phyloP scores from a whole-genome alignment of 2,888 invertebrate genomes.

The Drosophila anceps region DNA sequence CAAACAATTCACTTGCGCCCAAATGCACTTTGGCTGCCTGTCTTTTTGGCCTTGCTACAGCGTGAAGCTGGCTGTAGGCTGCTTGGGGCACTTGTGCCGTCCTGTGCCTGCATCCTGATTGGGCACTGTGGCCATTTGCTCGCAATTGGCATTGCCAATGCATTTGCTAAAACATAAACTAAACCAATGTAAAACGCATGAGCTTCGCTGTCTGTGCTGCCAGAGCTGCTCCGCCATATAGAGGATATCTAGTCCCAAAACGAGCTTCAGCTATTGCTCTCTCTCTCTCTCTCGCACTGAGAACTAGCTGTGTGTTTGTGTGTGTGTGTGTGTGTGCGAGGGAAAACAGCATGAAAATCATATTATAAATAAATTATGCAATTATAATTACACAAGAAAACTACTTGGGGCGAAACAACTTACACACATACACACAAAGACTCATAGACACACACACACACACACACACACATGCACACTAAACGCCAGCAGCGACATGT shows the following conservation, averaged over 20 bases:
- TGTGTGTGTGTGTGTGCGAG: conserved; percentile 24
- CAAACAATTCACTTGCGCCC: conserved; percentile 57
- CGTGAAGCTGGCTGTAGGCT: background rate
- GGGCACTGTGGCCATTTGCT: conserved; percentile 23
- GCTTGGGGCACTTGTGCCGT: background rate
- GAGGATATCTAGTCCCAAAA: background rate
- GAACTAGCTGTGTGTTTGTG: background rate
- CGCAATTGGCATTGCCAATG: conserved; percentile 64
- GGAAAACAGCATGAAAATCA: conserved; percentile 80
- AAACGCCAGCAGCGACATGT: conserved; percentile 20
- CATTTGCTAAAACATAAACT: conserved; percentile 66
- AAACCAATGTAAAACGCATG: conserved; percentile 39
- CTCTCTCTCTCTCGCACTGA: too few relatives aligned
- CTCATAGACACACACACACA: background rate
- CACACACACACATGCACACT: conserved; percentile 15
- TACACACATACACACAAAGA: conserved; percentile 35
- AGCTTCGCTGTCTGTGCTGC: conserved; percentile 14
- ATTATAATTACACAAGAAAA: conserved; percentile 82
- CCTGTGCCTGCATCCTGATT: conserved; percentile 5
- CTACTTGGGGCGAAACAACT: conserved; percentile 79
- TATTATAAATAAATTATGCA: conserved; percentile 82
- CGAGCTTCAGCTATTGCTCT: background rate
- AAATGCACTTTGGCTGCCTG: conserved; percentile 65
- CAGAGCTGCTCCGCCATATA: background rate
- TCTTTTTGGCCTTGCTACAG: conserved; percentile 28